Evolutionary conservation across 2,797 vertebrate genomes (phyloP).

Genomic region (Rhinophrynus dorsalis): DNA sequence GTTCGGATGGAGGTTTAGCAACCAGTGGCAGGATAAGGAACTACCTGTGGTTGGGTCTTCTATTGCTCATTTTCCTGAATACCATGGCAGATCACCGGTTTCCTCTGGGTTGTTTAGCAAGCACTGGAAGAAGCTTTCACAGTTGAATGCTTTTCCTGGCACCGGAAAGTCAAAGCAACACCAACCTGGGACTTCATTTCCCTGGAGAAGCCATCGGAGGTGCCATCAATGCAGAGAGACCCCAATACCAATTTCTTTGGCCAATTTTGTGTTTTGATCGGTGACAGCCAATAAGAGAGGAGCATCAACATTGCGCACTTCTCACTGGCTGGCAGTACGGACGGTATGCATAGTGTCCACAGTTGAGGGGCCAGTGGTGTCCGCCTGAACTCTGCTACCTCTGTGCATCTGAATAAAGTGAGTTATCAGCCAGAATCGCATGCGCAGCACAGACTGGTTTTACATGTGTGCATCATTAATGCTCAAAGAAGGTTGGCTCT

Average conservation of each 20-base stretch:
- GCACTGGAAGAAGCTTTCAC: conserved; percentile 89
- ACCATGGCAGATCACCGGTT: conserved; percentile 82
- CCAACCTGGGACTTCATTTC: conserved; percentile 88
- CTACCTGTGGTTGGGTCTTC: conserved; percentile 70
- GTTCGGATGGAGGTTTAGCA: conserved; percentile 50
- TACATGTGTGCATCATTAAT: too few species aligned
- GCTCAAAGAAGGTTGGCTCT: too few species aligned
- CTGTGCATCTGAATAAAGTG: too few species aligned
- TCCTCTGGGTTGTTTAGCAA: conserved; percentile 82
- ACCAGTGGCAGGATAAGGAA: conserved; percentile 74
- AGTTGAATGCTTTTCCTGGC: conserved; percentile 78
- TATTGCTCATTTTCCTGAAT: conserved; percentile 76
- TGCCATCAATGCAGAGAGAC: conserved; percentile 94
- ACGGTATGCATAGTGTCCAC: too few species aligned
- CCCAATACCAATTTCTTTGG: conserved; percentile 97
- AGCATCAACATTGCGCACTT: too few species aligned
- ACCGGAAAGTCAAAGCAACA: conserved; percentile 86
- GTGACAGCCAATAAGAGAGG: too few species aligned
- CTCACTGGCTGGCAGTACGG: too few species aligned
- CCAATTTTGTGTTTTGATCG: conserved; percentile 90
- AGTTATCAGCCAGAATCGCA: too few species aligned
- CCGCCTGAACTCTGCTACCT: too few species aligned
- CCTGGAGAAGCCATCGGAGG: conserved; percentile 92
- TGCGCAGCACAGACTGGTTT: too few species aligned
- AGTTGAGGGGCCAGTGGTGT: too few species aligned